Evolutionary conservation across 2,888 invertebrate genomes (phyloP), one percentile per base, ranked within the genome.

Genomic region (Chesias legatella): DNA sequence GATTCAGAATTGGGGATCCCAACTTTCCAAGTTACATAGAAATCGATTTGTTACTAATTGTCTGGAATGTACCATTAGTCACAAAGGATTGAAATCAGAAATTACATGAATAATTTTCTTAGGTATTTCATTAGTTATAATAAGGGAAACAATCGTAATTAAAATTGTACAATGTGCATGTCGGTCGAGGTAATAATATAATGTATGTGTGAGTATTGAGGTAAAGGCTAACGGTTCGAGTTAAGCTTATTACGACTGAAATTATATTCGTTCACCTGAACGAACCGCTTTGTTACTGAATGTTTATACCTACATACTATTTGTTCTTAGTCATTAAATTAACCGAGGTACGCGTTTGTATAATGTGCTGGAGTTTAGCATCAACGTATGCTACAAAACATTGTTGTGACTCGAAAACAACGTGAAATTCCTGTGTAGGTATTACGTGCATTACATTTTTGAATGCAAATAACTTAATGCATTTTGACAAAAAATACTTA

Each of bases 1-100:
- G 77, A 70, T 71, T 71, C 56, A 55, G 62, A 79, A 80, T 68
- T 79, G 79, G 60, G 57, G 57, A 28, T 58, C 53, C 45, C 63
- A 73, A 70, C 68, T 67, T 70, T 63, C 58, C 62, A 66, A 70
- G 67, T 70, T 63, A 66, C 60, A 57, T 56, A 44, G 54, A 60
- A 67, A 56, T 51, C 47, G 37, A 47, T 49, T 45, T 36, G 37
- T 47, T 41, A 43, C 33, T 45, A 49, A 49, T 38, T 44, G 25
- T 41, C 27, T 31, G 32, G 31, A 2, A 17, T 3, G 13, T 25
- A 37, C 25, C 34, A 20, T 21, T 31, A 27, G 8, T 17, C 22
- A 27, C 23, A 31, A 35, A 40, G 13, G 10, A 30, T 33, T 33
- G 29, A 33, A 28, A 36, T 31, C 9, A 35, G n/a, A n/a, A 28